These are phyloP conservation scores for Drosophila gaucha DNA, from an alignment of 2,888 invertebrate genomes.

Conservation along the genomic window DNA sequence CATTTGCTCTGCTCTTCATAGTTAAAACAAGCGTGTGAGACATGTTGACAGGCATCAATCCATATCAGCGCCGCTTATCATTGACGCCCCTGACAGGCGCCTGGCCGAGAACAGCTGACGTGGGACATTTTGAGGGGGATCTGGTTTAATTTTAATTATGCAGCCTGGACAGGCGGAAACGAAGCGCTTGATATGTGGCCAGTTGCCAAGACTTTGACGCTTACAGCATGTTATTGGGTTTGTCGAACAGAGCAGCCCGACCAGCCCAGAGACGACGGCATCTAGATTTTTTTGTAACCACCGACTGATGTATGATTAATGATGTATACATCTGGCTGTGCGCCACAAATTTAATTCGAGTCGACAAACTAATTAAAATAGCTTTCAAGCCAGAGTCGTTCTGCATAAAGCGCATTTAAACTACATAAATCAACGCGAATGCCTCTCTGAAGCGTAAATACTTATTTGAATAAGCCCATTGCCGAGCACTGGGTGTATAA, in stretches of 20 bases:
- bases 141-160: constrained; percentile 63
- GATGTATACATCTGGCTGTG: too few species aligned
- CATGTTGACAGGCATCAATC: constrained; percentile 57
- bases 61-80: constrained; percentile 51
- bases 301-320: constrained; percentile 54
- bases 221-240: constrained; percentile 59
- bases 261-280: constrained; percentile 17
- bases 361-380: constrained; percentile 44
- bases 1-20: too few species aligned
- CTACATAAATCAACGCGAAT: constrained; percentile 30
- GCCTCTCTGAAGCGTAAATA: constrained; percentile 23
- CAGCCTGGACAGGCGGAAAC: constrained; percentile 10
- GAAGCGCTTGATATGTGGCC: too few species aligned
- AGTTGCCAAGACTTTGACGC: constrained; percentile 53
- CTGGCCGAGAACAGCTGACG: constrained; percentile 49
- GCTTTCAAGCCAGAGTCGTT: constrained; percentile 15
- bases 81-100: constrained; percentile 38
- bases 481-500: constrained; percentile 11
- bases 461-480: constrained; percentile 13
- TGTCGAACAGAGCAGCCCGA: constrained; percentile 36
- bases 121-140: constrained; percentile 36
- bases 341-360: constrained; percentile 14
- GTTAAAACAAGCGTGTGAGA: neutral
- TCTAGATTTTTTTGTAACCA: constrained; percentile 24
- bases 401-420: constrained; percentile 27